Evolutionary conservation across 2,113 vertebrate species (phyloP).

Genomic region (Catharus bicknelli): DNA sequence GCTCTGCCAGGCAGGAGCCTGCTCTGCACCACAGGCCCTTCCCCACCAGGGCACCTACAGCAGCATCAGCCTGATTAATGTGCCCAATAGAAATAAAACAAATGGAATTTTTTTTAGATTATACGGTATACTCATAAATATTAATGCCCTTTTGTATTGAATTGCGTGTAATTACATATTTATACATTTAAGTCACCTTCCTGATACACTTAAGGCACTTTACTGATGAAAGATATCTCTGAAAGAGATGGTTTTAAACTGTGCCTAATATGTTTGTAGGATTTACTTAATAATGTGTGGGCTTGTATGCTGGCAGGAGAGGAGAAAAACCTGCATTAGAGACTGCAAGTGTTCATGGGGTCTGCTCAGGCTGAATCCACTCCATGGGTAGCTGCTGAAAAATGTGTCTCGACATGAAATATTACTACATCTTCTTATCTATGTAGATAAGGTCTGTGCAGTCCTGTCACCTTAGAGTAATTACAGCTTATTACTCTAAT

Average conservation of each 20-base stretch:
- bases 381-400: constrained; percentile 40
- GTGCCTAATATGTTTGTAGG: constrained; percentile 56
- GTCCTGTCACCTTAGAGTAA: constrained; percentile 60
- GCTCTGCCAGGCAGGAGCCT: neutral
- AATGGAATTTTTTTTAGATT: constrained; percentile 64
- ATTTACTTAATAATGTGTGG: constrained; percentile 64
- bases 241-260: constrained; percentile 63
- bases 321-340: constrained; percentile 15
- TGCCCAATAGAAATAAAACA: constrained; percentile 69
- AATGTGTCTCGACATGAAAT: constrained; percentile 49
- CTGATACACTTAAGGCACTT: constrained; percentile 60
- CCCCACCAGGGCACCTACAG: neutral
- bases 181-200: constrained; percentile 68
- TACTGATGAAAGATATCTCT: constrained; percentile 48
- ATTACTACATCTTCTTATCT: constrained; percentile 47
- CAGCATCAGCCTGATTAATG: constrained; percentile 66
- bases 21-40: constrained; percentile 24
- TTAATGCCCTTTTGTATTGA: constrained; percentile 67
- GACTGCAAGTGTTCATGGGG: neutral
- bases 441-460: constrained; percentile 31
- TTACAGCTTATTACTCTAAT: constrained; percentile 69
- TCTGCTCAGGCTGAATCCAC: neutral
- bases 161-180: constrained; percentile 69
- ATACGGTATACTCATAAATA: constrained; percentile 71
- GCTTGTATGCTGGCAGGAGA: constrained; percentile 34